Base-by-base conservation (phyloP, 2,888 invertebrate genomes). In the Limnephilus lunatus region DNA sequence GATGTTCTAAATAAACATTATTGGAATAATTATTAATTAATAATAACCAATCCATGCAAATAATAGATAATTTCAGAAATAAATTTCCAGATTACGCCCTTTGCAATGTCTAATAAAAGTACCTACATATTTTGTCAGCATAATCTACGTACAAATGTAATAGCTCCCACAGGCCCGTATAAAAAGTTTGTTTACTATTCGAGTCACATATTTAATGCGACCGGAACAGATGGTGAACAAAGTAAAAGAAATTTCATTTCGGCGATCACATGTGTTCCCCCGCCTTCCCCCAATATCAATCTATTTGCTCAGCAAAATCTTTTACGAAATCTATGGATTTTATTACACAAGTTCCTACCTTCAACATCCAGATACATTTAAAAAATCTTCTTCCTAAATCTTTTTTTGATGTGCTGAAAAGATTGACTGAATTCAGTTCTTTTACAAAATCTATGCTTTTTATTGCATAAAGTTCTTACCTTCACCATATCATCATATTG, bases 191-290 rank as follows among this genome's bases (percentile, higher is more conserved):
- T 88, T 48, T 80, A 53, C 83, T 19, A 83, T 83, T 83, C 35
- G 83, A 83, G 25, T 83, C 83, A 83, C 83, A 83, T 83, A 83
- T 83, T 83, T 83, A 25, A 83, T 35, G 83, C 35, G n/a, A 83
- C 35, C 32, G 35, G 83, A 32, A 83, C 83, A 32, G 83, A 32
- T 32, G 32, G 83, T 35, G 83, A 39, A 25, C 68, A 68, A 68
- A 68, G 68, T 9, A 68, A 39, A 35, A 32, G 83, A 19, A 35
- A 83, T 83, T 83, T 35, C 83, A 83, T 83, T 32, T 83, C 31
- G 83, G 32, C 19, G 31, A 83, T 83, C 35, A 39, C 83, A 83
- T 39, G 83, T 83, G 83, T 31, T 83, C 7, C 35, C 25, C 83
- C 31, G 83, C 32, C 35, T 83, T 83, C 83, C 35, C 68, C 83